Conservation (phyloP, 2,888 invertebrate genomes). For the Branchellion lobata region DNA sequence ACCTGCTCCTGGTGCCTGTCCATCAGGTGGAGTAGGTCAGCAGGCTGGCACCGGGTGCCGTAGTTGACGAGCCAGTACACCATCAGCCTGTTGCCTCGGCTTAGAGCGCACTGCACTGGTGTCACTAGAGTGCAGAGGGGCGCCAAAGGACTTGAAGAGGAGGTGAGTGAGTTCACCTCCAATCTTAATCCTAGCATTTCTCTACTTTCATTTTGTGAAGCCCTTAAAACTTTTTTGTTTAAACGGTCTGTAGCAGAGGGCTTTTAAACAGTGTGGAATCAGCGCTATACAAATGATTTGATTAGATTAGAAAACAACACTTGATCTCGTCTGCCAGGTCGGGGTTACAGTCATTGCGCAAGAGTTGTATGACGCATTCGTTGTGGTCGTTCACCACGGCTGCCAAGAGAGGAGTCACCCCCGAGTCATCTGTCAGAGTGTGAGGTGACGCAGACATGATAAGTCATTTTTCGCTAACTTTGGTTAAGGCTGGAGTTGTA, state of each 20-base stretch:
- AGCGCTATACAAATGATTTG: no score
- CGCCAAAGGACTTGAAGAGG: background rate
- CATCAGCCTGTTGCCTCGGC: conserved; percentile 38
- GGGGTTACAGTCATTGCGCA: conserved; percentile 42
- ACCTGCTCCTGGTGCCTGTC: background rate
- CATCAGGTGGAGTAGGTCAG: conserved; percentile 1
- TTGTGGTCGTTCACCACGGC: conserved; percentile 36
- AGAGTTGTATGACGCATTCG: conserved; percentile 11
- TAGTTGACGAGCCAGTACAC: conserved; percentile 45
- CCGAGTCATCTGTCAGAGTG: conserved; percentile 40
- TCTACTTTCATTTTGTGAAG: no score
- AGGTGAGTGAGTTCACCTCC: background rate
- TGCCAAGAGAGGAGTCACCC: conserved; percentile 40
- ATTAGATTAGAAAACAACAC: no score
- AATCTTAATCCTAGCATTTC: no score
- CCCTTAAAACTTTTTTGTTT: no score
- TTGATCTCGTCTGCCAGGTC: conserved; percentile 44
- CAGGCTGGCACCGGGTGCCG: conserved; percentile 37
- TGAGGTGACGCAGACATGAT: no score
- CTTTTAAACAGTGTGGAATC: no score
- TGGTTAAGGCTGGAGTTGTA: no score
- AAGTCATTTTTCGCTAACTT: no score
- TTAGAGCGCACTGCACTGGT: conserved; percentile 47
- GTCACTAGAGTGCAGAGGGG: conserved; percentile 22
- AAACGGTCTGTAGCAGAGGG: no score